Conservation (phyloP, 1,140 invertebrate species). For the Calosoma granatense region DNA sequence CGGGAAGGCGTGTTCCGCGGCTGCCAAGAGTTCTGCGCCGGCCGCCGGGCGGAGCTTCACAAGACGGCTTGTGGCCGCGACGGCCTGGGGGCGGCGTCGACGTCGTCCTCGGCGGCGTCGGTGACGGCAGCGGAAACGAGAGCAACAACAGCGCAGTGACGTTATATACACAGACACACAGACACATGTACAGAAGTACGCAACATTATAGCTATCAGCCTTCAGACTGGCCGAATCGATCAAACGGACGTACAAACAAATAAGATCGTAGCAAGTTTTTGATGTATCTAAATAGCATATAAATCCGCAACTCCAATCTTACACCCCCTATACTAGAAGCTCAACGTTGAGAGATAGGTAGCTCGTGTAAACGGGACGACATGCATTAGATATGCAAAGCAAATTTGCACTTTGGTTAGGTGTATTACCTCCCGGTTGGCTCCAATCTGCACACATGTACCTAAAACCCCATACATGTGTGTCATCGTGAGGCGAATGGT, state of each 20-base stretch:
- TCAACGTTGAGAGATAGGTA: neutral
- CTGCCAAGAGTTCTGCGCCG: neutral
- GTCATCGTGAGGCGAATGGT: too few relatives aligned
- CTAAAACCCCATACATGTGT: too few relatives aligned
- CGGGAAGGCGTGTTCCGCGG: neutral
- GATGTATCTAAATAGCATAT: constrained; percentile 6
- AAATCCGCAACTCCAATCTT: neutral
- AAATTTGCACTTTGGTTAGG: constrained; percentile 4
- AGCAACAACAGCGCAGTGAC: neutral
- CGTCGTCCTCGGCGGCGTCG: neutral
- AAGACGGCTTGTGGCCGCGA: neutral
- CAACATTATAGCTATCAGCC: neutral
- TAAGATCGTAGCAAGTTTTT: neutral
- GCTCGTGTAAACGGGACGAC: neutral
- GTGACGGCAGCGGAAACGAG: neutral
- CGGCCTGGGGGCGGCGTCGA: neutral
- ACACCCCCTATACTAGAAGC: neutral
- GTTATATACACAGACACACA: neutral
- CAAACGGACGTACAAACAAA: neutral
- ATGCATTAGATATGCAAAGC: neutral
- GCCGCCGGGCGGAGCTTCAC: neutral
- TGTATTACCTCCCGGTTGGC: too few relatives aligned
- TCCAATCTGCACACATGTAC: too few relatives aligned
- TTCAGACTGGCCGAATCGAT: neutral
- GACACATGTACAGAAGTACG: neutral